Evolutionary conservation across 2,113 vertebrate species (phyloP).

Genomic region (Phylloscopus trochiloides): DNA sequence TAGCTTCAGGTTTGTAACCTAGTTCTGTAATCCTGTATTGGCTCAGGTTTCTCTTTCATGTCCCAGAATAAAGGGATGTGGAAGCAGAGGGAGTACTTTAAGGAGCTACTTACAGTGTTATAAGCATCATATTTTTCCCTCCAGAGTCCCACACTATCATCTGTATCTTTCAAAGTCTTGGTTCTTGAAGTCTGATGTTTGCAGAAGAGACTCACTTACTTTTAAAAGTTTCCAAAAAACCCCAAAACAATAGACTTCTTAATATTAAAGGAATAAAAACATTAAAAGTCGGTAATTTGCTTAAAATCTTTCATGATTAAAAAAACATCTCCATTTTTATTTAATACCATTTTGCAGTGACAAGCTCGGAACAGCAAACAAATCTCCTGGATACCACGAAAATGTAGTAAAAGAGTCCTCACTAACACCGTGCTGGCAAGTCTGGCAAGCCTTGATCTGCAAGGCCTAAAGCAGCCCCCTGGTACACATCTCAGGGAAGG

Average conservation of each 20-base stretch:
- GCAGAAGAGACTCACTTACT: neutral
- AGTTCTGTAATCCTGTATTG: slow-evolving; percentile 10
- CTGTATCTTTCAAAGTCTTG: neutral
- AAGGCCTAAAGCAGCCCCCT: neutral
- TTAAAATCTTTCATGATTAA: neutral
- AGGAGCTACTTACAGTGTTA: neutral
- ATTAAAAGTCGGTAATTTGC: neutral
- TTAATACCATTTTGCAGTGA: neutral
- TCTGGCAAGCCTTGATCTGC: neutral
- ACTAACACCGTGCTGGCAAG: neutral
- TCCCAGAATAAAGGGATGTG: slow-evolving; percentile 18
- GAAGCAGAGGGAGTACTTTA: slow-evolving; percentile 33
- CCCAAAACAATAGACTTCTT: neutral
- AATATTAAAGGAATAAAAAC: neutral
- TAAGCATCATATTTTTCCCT: neutral
- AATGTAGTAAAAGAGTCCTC: neutral
- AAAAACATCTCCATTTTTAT: neutral
- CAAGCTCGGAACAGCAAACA: neutral
- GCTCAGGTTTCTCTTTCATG: slow-evolving; percentile 36
- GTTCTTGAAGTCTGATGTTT: neutral
- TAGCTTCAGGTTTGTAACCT: slow-evolving; percentile 33
- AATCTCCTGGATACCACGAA: neutral
- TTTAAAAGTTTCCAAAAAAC: neutral
- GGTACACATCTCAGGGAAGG: neutral
- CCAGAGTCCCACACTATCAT: neutral